Percentiles rank a stretch among this genome's conserved stretches.
These are phyloP conservation scores for Calidris pugnax DNA, from an alignment of 2,113 vertebrate genomes.

Conservation along the genomic window DNA sequence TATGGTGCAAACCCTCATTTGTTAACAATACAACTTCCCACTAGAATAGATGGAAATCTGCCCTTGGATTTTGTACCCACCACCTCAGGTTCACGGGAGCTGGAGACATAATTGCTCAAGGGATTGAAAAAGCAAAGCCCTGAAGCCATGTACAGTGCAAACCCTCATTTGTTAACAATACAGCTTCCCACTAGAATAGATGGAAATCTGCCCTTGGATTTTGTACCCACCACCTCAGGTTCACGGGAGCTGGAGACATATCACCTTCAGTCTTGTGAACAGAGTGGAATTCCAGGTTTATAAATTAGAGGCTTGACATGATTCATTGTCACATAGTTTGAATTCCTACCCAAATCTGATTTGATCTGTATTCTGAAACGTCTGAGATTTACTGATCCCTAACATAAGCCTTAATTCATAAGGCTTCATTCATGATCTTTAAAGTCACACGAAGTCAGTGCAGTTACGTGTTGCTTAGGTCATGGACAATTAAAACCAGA, in stretches of 20 bases:
- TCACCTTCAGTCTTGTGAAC: neutral
- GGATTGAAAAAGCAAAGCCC: neutral
- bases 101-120: neutral
- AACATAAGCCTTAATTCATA: neutral
- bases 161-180: neutral
- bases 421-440: neutral
- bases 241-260: neutral
- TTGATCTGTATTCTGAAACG: neutral
- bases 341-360: neutral
- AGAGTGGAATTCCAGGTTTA: neutral
- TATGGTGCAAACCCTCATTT: neutral
- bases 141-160: neutral
- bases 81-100: neutral
- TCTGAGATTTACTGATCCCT: neutral
- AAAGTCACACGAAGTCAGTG: neutral
- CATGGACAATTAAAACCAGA: neutral
- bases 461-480: neutral
- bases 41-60: neutral
- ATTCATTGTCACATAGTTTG: neutral
- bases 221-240: neutral
- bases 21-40: neutral
- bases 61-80: neutral
- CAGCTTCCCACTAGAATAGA: neutral
- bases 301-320: neutral
- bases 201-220: neutral